Conservation (phyloP, 2,888 invertebrate species). For the Erynnis tages region DNA sequence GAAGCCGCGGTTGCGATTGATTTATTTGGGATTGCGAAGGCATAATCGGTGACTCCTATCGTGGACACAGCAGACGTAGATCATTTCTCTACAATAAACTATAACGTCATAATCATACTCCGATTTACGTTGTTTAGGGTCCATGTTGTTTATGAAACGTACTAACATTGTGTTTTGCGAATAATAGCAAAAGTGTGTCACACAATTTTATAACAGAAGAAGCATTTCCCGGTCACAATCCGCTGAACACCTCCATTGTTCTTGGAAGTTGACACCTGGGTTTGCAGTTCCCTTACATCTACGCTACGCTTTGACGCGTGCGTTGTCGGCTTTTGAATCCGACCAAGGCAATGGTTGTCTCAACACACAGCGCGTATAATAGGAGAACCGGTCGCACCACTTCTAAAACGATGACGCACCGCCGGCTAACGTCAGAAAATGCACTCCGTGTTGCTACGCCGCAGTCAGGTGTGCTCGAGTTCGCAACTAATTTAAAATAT, state of each 20-base stretch:
- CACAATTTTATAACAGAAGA: slow-evolving; percentile 9
- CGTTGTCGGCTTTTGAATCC: slow-evolving; percentile 57
- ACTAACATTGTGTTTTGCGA: slow-evolving; percentile 1
- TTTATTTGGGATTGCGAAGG: slow-evolving; percentile 27
- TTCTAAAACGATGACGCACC: slow-evolving; percentile 52
- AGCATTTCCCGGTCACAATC: slow-evolving; percentile 38
- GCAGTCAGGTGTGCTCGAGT: slow-evolving; percentile 11
- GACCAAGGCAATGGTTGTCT: slow-evolving; percentile 52
- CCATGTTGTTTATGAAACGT: too few species aligned
- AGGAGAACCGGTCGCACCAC: slow-evolving; percentile 62
- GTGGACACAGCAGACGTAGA: neutral
- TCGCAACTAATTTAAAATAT: neutral
- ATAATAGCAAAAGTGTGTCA: slow-evolving; percentile 9
- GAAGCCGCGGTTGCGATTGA: slow-evolving; percentile 32
- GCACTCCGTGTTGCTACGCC: slow-evolving; percentile 41
- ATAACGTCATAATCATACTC: too few species aligned
- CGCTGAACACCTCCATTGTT: slow-evolving; percentile 55
- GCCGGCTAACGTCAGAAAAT: slow-evolving; percentile 54
- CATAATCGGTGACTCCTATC: neutral
- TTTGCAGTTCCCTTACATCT: slow-evolving; percentile 41
- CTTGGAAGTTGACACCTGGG: slow-evolving; percentile 62
- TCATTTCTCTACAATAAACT: too few species aligned
- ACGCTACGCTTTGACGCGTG: slow-evolving; percentile 43
- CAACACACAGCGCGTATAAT: slow-evolving; percentile 61
- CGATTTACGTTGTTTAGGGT: too few species aligned